Percentiles rank a stretch among this genome's conserved stretches.
Evolutionary conservation across 2,888 invertebrate genomes (phyloP).

Genomic region (Eurytoma californica): DNA sequence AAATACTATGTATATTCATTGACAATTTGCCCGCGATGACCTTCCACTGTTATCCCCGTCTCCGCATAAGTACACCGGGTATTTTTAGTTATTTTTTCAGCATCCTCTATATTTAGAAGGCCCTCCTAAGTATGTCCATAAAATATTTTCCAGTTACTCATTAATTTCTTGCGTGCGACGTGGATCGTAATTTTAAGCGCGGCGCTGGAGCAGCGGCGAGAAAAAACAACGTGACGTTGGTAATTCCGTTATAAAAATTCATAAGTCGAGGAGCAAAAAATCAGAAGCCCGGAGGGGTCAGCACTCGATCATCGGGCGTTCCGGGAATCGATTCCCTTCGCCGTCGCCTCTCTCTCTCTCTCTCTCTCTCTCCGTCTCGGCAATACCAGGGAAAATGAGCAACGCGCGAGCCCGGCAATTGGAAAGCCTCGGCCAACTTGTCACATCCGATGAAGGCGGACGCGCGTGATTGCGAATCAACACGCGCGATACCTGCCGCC

Average conservation of each 20-base stretch:
- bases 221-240: too few species aligned
- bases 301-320: slow-evolving; percentile 10
- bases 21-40: slow-evolving; percentile 10
- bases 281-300: neutral
- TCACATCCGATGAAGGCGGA: slow-evolving; percentile 18
- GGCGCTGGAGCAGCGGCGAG: too few species aligned
- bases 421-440: slow-evolving; percentile 7
- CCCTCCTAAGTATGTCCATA: too few species aligned
- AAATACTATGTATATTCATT: slow-evolving; percentile 51
- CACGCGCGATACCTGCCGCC: neutral
- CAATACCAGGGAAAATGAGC: neutral
- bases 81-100: too few species aligned
- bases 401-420: neutral
- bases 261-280: slow-evolving; percentile 1
- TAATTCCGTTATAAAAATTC: slow-evolving; percentile 34
- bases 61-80: too few species aligned
- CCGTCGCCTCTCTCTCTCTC: too few species aligned
- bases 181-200: neutral
- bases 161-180: neutral
- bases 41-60: too few species aligned
- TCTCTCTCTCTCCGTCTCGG: too few species aligned
- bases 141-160: too few species aligned
- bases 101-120: too few species aligned
- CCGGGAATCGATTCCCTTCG: slow-evolving; percentile 2
- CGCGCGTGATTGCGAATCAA: slow-evolving; percentile 34